A percentile compares a stretch with the other conserved stretches of the same genome.
These are phyloP conservation scores for Poeciliopsis retropinna DNA, from an alignment of 2,113 vertebrate species.

Conservation along the genomic window DNA sequence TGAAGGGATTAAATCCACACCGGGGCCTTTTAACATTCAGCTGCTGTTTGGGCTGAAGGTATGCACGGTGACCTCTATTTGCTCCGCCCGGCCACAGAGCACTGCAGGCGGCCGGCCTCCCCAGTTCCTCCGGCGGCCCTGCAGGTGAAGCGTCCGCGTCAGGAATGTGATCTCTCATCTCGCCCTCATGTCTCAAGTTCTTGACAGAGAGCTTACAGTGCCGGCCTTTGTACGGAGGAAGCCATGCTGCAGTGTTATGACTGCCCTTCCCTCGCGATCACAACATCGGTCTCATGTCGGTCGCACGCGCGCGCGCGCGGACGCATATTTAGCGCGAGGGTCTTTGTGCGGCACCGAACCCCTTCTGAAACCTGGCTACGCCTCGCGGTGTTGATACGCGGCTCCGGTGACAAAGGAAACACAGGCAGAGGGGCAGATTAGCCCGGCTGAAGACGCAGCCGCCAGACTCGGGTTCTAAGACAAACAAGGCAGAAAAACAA, in stretches of 20 bases:
- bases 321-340: conserved; percentile 63
- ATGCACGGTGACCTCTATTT: conserved; percentile 43
- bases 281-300: conserved; percentile 58
- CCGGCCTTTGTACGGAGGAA: conserved; percentile 63
- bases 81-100: conserved; percentile 34
- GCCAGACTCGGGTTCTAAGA: conserved; percentile 71
- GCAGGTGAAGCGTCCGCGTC: conserved; percentile 59
- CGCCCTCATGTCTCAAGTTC: conserved; percentile 68
- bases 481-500: conserved; percentile 81
- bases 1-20: neutral
- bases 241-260: conserved; percentile 69
- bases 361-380: conserved; percentile 69
- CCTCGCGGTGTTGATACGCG: conserved; percentile 75
- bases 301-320: conserved; percentile 56
- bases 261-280: conserved; percentile 65
- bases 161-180: conserved; percentile 71
- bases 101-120: conserved; percentile 27
- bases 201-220: conserved; percentile 64
- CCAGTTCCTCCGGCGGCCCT: conserved; percentile 40
- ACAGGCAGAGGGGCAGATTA: conserved; percentile 76
- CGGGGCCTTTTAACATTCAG: neutral
- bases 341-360: conserved; percentile 75
- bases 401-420: conserved; percentile 78
- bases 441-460: conserved; percentile 64
- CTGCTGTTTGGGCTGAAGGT: conserved; percentile 10